Evolutionary conservation across 2,888 invertebrate genomes (phyloP), one percentile per base, ranked within the genome.

Genomic region (Caradrina kadenii): DNA sequence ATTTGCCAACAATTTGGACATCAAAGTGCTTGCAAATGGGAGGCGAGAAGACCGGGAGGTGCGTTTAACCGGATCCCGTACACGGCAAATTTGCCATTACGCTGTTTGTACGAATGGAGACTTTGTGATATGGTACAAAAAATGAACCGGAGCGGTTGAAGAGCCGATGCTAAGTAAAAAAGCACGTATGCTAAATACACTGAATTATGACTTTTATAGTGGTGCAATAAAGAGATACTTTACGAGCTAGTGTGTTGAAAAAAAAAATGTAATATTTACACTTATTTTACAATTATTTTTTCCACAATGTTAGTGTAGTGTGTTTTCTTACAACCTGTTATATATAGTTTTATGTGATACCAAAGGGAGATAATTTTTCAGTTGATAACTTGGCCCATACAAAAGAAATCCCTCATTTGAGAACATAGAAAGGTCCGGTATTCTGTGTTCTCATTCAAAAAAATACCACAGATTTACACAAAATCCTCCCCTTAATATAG

Each of bases 11-110:
- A 79, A 79, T 81, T 82, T 81, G 55, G 64, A 82, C 63, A 62
- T 82, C 82, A 82, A 82, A 82, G 77, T 54, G 39, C 69, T 66
- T 3, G 26, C 73, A 76, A 85, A 86, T 81, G 79, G 75, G 58
- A 50, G 63, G 56, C 22, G 60, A 70, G 76, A 78, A 77, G 76
- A 72, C 67, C 71, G 49, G 72, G 65, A 73, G 80, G 76, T 80
- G 75, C 79, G 76, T 68, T 79, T 81, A 82, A 86, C 76, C 73
- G 80, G 73, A 70, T 72, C 74, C 61, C 63, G 63, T 74, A 63
- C 77, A 74, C 69, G 75, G 64, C 65, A 85, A 86, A 86, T 87
- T 86, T 76, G 76, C 82, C 74, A 85, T 86, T 87, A 86, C 76
- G 58, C 65, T 80, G 83, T 84, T 86, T 85, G 80, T 80, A 65